Conservation (phyloP, 2,113 vertebrate species). For the Calidris pugnax region DNA sequence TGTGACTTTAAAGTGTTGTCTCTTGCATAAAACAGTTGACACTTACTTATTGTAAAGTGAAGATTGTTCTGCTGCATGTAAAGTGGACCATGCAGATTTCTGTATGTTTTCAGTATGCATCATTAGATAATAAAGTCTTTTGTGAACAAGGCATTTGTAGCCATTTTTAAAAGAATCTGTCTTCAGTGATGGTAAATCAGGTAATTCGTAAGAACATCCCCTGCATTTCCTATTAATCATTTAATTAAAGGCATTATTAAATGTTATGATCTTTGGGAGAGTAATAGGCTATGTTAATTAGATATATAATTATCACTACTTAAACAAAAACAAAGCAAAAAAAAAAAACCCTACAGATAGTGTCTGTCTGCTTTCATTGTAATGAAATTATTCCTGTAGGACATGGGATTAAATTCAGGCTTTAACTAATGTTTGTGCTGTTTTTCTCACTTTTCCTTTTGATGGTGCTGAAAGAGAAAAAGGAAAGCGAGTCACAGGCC, state of each 20-base stretch:
- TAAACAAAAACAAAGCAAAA: constrained; percentile 34
- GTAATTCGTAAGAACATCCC: constrained; percentile 71
- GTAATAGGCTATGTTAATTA: constrained; percentile 55
- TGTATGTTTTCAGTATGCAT: constrained; percentile 90
- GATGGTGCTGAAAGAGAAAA: constrained; percentile 91
- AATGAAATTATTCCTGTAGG: constrained; percentile 81
- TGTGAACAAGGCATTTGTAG: constrained; percentile 88
- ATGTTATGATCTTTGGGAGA: constrained; percentile 45
- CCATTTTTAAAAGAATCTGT: constrained; percentile 84
- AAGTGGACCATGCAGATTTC: constrained; percentile 84
- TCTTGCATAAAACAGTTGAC: constrained; percentile 86
- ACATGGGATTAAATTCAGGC: constrained; percentile 70
- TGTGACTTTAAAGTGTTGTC: constrained; percentile 85
- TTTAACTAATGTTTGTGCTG: constrained; percentile 92
- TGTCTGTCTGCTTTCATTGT: constrained; percentile 78
- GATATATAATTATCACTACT: constrained; percentile 59
- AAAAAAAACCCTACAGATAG: constrained; percentile 60
- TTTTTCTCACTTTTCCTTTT: constrained; percentile 93
- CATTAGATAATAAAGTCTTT: constrained; percentile 90
- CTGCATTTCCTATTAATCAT: constrained; percentile 66
- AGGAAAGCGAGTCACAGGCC: constrained; percentile 88
- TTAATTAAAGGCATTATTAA: constrained; percentile 70
- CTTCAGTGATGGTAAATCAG: constrained; percentile 83
- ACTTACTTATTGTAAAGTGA: constrained; percentile 87
- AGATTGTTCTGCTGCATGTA: constrained; percentile 87